These are phyloP conservation scores for Drosophila bipectinata DNA, from an alignment of 1,140 invertebrate species.

Conservation along the genomic window DNA sequence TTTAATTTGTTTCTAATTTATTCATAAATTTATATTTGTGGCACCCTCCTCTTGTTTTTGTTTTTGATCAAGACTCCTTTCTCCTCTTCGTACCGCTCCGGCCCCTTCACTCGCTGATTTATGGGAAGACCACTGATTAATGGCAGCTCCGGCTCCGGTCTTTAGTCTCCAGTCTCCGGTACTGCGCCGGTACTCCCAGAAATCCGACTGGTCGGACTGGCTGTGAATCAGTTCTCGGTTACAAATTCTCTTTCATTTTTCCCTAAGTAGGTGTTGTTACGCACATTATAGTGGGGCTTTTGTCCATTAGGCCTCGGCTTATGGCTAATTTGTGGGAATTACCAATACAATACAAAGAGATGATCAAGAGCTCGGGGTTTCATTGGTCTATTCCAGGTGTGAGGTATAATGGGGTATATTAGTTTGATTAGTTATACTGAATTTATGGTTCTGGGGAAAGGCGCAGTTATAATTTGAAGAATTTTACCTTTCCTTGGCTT, in stretches of 20 bases:
- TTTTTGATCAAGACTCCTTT: slow-evolving; percentile 41
- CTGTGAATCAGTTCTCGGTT: slow-evolving; percentile 61
- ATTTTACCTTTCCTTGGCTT: no score
- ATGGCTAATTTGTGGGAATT: slow-evolving; percentile 69
- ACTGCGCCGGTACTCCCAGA: slow-evolving; percentile 22
- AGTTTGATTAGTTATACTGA: slow-evolving; percentile 8
- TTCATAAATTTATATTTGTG: slow-evolving; percentile 82
- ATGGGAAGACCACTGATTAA: slow-evolving; percentile 70
- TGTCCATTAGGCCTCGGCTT: slow-evolving; percentile 53
- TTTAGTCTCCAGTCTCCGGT: neutral
- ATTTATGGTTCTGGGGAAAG: neutral
- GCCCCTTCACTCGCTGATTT: slow-evolving; percentile 60
- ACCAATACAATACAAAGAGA: slow-evolving; percentile 26
- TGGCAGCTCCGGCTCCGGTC: slow-evolving; percentile 48
- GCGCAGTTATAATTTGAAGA: no score
- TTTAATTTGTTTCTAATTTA: slow-evolving; percentile 82
- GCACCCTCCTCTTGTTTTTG: slow-evolving; percentile 59
- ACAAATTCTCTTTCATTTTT: slow-evolving; percentile 25
- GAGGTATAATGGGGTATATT: neutral
- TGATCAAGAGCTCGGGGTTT: slow-evolving; percentile 21
- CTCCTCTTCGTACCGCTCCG: slow-evolving; percentile 1
- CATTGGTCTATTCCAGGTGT: neutral
- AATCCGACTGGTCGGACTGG: slow-evolving; percentile 35
- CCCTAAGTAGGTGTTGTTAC: slow-evolving; percentile 75
- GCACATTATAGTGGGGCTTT: slow-evolving; percentile 57